Evolutionary conservation across 2,797 vertebrate genomes (phyloP).

Genomic region (Sebastes oblongus): DNA sequence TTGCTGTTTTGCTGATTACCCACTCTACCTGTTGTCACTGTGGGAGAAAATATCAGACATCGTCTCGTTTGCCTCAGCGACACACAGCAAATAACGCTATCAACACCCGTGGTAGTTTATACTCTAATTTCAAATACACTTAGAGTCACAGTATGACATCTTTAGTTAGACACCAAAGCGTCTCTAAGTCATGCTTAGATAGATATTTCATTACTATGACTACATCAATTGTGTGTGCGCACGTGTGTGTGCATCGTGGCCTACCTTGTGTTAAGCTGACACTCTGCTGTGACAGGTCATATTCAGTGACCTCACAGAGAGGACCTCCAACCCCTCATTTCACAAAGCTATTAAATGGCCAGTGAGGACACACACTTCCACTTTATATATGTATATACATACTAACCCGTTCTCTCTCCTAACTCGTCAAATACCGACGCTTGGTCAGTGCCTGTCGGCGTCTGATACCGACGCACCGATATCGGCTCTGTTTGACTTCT

Average conservation of each 20-base stretch:
- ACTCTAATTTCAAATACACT: conserved; percentile 41
- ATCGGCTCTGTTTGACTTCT: not conserved
- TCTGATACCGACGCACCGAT: no score
- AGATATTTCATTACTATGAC: conserved; percentile 1
- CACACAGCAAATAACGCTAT: conserved; percentile 22
- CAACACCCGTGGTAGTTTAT: not conserved
- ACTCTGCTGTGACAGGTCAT: conserved; percentile 37
- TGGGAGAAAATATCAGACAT: conserved; percentile 53
- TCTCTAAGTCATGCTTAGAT: conserved; percentile 1
- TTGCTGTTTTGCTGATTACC: conserved; percentile 52
- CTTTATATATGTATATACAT: not conserved
- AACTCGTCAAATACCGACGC: no score
- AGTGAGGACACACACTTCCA: not conserved
- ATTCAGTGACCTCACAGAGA: conserved; percentile 18
- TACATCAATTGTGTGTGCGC: not conserved
- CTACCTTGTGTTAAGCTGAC: not conserved
- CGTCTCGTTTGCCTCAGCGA: conserved; percentile 42
- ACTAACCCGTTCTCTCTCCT: not conserved
- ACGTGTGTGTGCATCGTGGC: not conserved
- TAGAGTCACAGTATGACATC: conserved; percentile 25
- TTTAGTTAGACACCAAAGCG: conserved; percentile 28
- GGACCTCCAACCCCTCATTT: conserved; percentile 1
- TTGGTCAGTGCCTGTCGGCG: no score
- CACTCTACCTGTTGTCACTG: conserved; percentile 66
- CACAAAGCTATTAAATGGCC: conserved; percentile 6